phyloP scores from a whole-genome alignment of 2,888 invertebrate genomes.

The Sarcophaga caerulescens region DNA sequence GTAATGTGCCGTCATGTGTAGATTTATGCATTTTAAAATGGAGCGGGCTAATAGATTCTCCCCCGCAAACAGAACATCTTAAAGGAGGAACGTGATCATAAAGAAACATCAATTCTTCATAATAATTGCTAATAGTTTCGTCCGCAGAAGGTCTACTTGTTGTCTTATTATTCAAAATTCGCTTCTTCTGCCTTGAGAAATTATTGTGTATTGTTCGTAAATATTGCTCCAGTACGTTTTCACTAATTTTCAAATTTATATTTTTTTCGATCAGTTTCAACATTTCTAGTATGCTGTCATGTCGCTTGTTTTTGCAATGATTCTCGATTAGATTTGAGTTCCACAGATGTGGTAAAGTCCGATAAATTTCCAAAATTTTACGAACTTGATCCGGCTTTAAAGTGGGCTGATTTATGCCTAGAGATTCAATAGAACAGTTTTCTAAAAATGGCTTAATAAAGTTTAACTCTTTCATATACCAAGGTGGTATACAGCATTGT shows the following conservation, averaged over 20 bases:
- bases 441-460: conserved; percentile 58
- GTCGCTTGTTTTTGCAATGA: conserved; percentile 60
- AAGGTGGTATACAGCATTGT: conserved; percentile 25
- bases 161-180: conserved; percentile 46
- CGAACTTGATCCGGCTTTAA: conserved; percentile 49
- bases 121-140: conserved; percentile 17
- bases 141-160: neutral
- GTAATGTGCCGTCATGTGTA: conserved; percentile 53
- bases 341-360: conserved; percentile 55
- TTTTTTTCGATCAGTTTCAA: conserved; percentile 38
- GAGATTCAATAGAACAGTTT: conserved; percentile 42
- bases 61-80: conserved; percentile 52
- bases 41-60: conserved; percentile 54
- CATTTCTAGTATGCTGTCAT: conserved; percentile 54
- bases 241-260: conserved; percentile 43
- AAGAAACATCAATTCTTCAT: conserved; percentile 52
- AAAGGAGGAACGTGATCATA: conserved; percentile 60
- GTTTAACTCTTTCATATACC: conserved; percentile 49
- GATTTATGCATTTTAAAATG: conserved; percentile 61
- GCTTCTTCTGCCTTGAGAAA: conserved; percentile 56
- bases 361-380: conserved; percentile 51
- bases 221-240: conserved; percentile 54
- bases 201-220: conserved; percentile 51
- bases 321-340: conserved; percentile 60
- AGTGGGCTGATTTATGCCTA: conserved; percentile 34